These are phyloP conservation scores for Rhea americana DNA, from an alignment of 2,113 vertebrate species.

Conservation along the genomic window DNA sequence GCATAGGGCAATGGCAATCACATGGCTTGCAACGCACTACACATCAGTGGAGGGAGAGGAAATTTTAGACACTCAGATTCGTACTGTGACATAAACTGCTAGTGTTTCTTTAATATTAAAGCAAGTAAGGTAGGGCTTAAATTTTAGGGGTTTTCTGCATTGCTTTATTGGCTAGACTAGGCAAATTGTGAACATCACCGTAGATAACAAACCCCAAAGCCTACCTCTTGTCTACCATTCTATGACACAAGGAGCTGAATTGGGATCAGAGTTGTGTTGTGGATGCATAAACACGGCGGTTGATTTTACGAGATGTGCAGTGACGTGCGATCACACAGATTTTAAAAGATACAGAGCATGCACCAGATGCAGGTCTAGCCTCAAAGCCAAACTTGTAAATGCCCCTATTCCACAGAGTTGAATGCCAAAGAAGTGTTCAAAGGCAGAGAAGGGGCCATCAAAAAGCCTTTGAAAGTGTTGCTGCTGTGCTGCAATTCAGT, in stretches of 20 bases:
- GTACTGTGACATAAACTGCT: not conserved
- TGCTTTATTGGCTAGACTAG: not conserved
- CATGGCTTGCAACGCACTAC: not conserved
- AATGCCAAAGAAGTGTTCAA: not conserved
- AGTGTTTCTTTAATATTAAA: not conserved
- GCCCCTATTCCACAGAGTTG: not conserved
- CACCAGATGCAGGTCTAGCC: not conserved
- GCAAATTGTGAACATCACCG: not conserved
- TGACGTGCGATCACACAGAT: accelerated
- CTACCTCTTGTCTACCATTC: not conserved
- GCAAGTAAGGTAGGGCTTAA: not conserved
- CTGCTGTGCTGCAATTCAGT: not conserved
- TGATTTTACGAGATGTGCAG: not conserved
- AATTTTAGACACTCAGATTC: not conserved
- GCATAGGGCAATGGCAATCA: not conserved
- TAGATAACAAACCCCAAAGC: not conserved
- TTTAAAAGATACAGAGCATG: not conserved
- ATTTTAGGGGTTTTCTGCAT: not conserved
- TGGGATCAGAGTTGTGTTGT: not conserved
- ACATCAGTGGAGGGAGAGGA: not conserved
- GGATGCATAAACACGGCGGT: not conserved
- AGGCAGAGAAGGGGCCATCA: not conserved
- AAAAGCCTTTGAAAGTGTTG: not conserved
- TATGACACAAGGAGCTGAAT: not conserved
- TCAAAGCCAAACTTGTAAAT: not conserved